These are phyloP conservation scores for Amblyopsis rosae DNA, from an alignment of 2,113 vertebrate species.

Conservation along the genomic window DNA sequence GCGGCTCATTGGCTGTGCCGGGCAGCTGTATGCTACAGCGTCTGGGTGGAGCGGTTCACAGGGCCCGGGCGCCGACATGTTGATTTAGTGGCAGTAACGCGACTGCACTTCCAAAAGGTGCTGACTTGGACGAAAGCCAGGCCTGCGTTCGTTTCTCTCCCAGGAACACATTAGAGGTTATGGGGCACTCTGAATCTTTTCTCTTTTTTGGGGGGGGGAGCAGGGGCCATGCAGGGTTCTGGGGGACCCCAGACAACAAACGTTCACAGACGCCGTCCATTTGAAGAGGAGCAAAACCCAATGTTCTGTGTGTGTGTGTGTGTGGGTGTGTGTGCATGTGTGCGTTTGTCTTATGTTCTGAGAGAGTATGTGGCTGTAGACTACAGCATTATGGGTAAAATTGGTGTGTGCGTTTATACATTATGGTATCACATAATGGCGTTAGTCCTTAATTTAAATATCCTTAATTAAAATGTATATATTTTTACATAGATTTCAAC, in stretches of 20 bases:
- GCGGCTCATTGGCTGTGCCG: constrained; percentile 69
- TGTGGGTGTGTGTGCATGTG: no score
- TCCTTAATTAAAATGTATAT: background rate
- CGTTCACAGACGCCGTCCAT: constrained; percentile 47
- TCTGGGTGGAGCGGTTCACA: constrained; percentile 73
- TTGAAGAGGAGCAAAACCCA: constrained; percentile 22
- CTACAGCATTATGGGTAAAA: no score
- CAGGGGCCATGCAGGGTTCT: constrained; percentile 49
- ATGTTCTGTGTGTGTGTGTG: constrained; percentile 1
- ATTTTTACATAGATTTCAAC: no score
- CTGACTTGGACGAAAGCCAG: constrained; percentile 80
- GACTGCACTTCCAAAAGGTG: constrained; percentile 80
- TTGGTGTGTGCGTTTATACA: background rate
- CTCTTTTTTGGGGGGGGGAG: constrained; percentile 9
- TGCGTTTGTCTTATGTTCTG: no score
- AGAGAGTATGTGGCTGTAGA: no score
- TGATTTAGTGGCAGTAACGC: constrained; percentile 80
- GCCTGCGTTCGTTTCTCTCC: constrained; percentile 63
- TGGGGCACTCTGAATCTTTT: constrained; percentile 64
- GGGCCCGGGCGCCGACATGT: constrained; percentile 77
- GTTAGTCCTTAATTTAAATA: no score
- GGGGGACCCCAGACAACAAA: constrained; percentile 61
- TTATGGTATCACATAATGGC: no score
- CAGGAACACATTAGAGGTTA: constrained; percentile 69
- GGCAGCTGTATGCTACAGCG: constrained; percentile 67